Conservation (phyloP, 2,888 invertebrate species). For the Agrochola lota region DNA sequence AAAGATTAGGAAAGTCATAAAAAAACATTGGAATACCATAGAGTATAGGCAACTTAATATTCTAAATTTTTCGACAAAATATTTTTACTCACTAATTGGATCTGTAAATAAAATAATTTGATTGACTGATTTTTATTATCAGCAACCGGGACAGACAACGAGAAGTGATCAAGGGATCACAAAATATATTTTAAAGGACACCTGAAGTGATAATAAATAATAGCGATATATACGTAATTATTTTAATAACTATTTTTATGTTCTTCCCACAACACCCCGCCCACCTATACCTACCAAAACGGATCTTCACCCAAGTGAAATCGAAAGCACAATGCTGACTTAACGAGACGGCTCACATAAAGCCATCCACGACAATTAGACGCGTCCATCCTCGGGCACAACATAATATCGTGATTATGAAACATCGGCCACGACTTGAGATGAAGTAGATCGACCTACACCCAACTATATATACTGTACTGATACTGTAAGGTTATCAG, state of each 20-base stretch:
- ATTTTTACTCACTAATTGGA: no score
- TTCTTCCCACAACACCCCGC: no score
- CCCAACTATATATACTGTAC: conserved; percentile 86
- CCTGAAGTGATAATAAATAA: not conserved
- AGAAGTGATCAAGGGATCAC: not conserved
- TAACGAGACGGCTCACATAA: conserved; percentile 69
- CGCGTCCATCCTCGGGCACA: conserved; percentile 77
- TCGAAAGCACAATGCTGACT: conserved; percentile 13
- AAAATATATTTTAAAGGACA: not conserved
- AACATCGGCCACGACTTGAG: conserved; percentile 80
- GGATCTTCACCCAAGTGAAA: not conserved
- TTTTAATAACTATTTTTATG: no score
- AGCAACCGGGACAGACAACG: not conserved
- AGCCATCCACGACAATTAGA: conserved; percentile 81
- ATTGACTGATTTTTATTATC: no score
- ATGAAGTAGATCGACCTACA: conserved; percentile 83
- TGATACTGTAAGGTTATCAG: conserved; percentile 80
- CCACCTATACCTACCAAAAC: not conserved
- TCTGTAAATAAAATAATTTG: no score
- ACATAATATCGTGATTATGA: conserved; percentile 81
- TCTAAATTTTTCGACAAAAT: no score
- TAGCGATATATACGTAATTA: no score
- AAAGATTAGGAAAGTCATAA: no score
- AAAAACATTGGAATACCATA: no score
- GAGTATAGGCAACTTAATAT: no score